Evolutionary conservation across 2,888 invertebrate genomes (phyloP).

Genomic region (Melanargia galathea): DNA sequence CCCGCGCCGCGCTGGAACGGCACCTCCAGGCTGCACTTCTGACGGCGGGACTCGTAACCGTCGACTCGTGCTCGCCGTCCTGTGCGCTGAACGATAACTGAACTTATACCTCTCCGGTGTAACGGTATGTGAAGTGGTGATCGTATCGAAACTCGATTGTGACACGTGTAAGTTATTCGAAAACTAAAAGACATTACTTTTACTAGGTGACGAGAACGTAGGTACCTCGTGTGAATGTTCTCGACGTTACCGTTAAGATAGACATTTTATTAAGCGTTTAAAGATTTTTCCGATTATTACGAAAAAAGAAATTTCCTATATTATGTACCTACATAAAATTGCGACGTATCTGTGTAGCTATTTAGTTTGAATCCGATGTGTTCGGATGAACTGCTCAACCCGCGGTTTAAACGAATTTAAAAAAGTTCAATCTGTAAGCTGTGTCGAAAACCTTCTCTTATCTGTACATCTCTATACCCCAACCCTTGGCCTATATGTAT

Average conservation of each 20-base stretch:
- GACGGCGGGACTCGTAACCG: slow-evolving; percentile 40
- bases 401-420: too few species aligned
- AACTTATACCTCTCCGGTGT: slow-evolving; percentile 25
- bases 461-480: too few species aligned
- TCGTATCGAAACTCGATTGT: slow-evolving; percentile 9
- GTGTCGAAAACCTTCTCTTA: too few species aligned
- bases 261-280: background rate
- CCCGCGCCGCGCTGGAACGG: slow-evolving; percentile 58
- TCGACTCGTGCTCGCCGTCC: background rate
- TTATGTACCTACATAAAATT: background rate
- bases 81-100: slow-evolving; percentile 18
- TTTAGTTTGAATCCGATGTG: background rate
- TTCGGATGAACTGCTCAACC: too few species aligned
- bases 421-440: too few species aligned
- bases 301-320: background rate
- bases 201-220: background rate
- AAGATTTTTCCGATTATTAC: background rate
- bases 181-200: slow-evolving; percentile 32
- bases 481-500: too few species aligned
- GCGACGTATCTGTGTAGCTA: background rate
- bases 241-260: background rate
- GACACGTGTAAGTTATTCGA: slow-evolving; percentile 10
- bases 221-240: slow-evolving; percentile 26
- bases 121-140: slow-evolving; percentile 5
- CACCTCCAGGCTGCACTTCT: slow-evolving; percentile 54